phyloP scores from a whole-genome alignment of 2,797 vertebrate genomes.

The Spheniscus humboldti region DNA sequence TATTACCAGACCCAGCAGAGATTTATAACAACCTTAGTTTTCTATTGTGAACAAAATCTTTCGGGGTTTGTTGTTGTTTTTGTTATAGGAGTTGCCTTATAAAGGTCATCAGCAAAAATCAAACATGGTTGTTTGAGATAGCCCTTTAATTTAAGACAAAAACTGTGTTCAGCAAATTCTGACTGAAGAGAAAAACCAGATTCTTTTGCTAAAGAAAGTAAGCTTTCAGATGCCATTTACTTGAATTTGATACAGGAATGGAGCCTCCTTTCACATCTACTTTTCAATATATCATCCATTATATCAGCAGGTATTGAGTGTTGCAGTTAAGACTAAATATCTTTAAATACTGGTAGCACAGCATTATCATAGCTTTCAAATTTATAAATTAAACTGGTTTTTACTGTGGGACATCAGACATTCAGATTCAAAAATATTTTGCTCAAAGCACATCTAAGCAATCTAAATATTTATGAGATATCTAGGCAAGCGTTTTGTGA shows the following conservation, averaged over 20 bases:
- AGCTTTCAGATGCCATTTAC: not conserved
- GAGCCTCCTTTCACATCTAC: not conserved
- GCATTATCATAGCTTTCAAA: not conserved
- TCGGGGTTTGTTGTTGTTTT: rapidly evolving
- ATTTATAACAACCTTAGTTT: not conserved
- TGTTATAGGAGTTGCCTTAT: not conserved
- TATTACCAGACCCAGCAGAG: not conserved
- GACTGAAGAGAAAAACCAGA: rapidly evolving
- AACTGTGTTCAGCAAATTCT: not conserved
- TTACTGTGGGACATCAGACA: not conserved
- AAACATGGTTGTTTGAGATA: not conserved
- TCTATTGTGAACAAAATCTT: not conserved
- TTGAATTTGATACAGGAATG: not conserved
- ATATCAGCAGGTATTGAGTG: not conserved
- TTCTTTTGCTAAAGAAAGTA: not conserved
- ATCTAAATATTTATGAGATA: not conserved
- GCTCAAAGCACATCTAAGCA: not conserved
- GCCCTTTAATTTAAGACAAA: not conserved
- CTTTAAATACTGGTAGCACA: not conserved
- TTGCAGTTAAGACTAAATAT: not conserved
- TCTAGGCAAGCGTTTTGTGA: not conserved
- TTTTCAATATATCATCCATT: not conserved
- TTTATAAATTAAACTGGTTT: not conserved
- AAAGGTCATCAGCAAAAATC: not conserved
- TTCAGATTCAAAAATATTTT: not conserved